These are phyloP conservation scores for Stenopsyche tienmushanensis DNA, from an alignment of 1,140 invertebrate genomes.

Conservation along the genomic window DNA sequence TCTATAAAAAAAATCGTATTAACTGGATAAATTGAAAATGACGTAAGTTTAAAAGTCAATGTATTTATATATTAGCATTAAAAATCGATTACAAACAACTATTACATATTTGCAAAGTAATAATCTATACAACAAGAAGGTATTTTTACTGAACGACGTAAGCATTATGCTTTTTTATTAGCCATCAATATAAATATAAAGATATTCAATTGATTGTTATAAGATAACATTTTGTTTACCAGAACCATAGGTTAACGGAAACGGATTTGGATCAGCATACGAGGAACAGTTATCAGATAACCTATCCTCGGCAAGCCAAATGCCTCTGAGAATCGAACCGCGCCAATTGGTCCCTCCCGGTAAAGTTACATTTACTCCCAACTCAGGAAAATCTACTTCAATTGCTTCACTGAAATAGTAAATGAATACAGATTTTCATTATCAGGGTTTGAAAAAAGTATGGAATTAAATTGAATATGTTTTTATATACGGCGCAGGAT, in stretches of 20 bases:
- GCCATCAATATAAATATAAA: not conserved
- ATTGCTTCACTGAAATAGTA: constrained; percentile 5
- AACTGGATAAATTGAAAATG: not conserved
- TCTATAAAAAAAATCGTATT: constrained; percentile 43
- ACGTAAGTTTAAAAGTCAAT: not conserved
- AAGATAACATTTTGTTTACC: constrained; percentile 11
- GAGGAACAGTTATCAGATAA: constrained; percentile 19
- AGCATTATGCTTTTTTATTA: not conserved
- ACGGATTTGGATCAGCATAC: constrained; percentile 26
- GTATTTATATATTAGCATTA: no score
- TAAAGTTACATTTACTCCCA: constrained; percentile 31
- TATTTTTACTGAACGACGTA: not conserved
- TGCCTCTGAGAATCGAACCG: constrained; percentile 16
- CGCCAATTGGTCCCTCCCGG: constrained; percentile 32
- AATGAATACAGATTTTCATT: not conserved
- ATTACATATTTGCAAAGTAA: not conserved
- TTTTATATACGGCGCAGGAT: constrained; percentile 24
- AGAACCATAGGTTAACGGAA: not conserved
- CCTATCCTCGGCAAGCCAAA: constrained; percentile 33
- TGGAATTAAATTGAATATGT: not conserved
- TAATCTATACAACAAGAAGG: not conserved
- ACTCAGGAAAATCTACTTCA: constrained; percentile 28
- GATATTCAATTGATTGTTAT: not conserved
- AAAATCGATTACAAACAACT: not conserved
- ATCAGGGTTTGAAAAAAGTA: not conserved